These are phyloP conservation scores for Tokudaia muenninki DNA, from an alignment of 2,797 vertebrate species.

Conservation along the genomic window DNA sequence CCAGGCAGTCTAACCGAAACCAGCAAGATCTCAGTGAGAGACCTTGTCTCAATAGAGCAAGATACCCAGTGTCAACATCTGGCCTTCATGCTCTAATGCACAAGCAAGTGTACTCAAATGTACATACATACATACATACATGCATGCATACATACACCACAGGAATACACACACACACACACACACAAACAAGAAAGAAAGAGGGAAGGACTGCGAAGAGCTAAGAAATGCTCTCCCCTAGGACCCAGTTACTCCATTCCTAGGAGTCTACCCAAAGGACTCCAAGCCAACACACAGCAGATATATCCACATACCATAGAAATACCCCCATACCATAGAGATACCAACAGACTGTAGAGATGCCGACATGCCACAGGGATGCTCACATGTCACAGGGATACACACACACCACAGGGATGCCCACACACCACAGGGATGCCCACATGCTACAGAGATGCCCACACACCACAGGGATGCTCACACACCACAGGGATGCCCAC, in stretches of 20 bases:
- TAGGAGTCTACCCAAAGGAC: not conserved
- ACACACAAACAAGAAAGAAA: not conserved
- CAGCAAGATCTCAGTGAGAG: not conserved
- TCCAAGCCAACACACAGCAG: not conserved
- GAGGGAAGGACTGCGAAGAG: not conserved
- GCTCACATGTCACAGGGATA: not conserved
- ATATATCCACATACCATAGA: too few species aligned
- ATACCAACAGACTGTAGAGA: not conserved
- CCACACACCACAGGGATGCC: not conserved
- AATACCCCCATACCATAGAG: too few species aligned
- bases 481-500: not conserved
- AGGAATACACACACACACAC: not conserved
- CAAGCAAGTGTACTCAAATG: not conserved
- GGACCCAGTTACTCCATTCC: not conserved
- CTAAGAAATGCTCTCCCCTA: not conserved
- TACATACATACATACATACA: not conserved
- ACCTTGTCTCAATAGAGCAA: not conserved
- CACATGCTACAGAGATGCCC: not conserved
- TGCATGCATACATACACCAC: not conserved
- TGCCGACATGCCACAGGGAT: not conserved
- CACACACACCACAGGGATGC: not conserved
- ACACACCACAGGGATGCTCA: not conserved
- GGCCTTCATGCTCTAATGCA: not conserved
- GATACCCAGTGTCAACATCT: not conserved
- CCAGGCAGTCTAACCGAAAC: not conserved